These are phyloP conservation scores for Amiota communis DNA, from an alignment of 2,888 invertebrate genomes.

Conservation along the genomic window DNA sequence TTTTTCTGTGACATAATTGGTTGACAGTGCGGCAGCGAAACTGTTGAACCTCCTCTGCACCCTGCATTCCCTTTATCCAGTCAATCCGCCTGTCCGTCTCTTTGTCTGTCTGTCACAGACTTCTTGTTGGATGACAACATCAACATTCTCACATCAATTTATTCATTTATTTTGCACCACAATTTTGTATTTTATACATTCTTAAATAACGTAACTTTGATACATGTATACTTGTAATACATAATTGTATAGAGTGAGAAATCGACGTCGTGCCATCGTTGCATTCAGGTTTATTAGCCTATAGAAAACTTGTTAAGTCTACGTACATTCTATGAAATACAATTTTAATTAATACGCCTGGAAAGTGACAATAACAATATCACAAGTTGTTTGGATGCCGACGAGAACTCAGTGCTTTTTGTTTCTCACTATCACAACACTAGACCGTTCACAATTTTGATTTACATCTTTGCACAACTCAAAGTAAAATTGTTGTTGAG, in stretches of 20 bases:
- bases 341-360: conserved; percentile 41
- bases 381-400: background rate
- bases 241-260: too few relatives aligned
- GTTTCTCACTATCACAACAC: too few relatives aligned
- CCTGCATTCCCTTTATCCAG: too few relatives aligned
- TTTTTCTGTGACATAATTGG: conserved; percentile 63
- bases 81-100: too few relatives aligned
- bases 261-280: background rate
- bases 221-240: too few relatives aligned
- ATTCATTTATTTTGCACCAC: conserved; percentile 18
- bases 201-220: too few relatives aligned
- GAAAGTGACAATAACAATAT: background rate
- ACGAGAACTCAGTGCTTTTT: too few relatives aligned
- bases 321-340: conserved; percentile 54
- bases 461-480: background rate
- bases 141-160: background rate
- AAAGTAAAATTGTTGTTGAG: background rate
- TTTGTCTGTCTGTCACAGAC: background rate
- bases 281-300: conserved; percentile 67
- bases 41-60: conserved; percentile 40
- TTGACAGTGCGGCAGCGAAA: conserved; percentile 65
- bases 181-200: too few relatives aligned
- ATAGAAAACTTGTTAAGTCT: conserved; percentile 65
- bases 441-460: background rate
- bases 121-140: background rate